A percentile compares a stretch with the other conserved stretches of the same genome.
phyloP scores from a whole-genome alignment of 2,113 vertebrate species.

The Eolophus roseicapilla region DNA sequence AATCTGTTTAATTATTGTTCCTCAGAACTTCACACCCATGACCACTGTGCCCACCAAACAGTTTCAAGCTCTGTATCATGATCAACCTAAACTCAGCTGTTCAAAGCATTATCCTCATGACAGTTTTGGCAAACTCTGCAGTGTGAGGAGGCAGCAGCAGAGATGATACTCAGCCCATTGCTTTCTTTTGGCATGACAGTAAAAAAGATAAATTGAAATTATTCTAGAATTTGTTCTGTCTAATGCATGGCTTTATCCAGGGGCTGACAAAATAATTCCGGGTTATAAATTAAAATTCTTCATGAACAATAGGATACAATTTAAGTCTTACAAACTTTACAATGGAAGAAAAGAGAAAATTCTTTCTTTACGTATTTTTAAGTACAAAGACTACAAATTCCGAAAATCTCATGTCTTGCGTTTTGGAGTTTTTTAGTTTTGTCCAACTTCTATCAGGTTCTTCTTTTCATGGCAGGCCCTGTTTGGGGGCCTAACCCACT shows the following conservation, averaged over 20 bases:
- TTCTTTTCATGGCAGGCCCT: background rate
- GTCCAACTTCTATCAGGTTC: background rate
- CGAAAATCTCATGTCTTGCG: background rate
- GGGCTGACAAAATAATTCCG: constrained; percentile 4
- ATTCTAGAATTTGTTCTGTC: background rate
- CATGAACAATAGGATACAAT: background rate
- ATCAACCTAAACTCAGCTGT: background rate
- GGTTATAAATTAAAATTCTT: constrained; percentile 16
- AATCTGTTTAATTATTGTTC: background rate
- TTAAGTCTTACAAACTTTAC: background rate
- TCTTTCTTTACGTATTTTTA: background rate
- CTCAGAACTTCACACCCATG: background rate
- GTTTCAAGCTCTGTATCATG: background rate
- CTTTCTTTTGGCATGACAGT: background rate
- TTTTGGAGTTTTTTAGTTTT: background rate
- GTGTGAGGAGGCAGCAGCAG: background rate
- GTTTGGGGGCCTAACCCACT: background rate
- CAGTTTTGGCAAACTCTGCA: background rate
- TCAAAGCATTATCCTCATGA: background rate
- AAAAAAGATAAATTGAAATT: constrained; percentile 4
- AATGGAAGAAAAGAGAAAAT: background rate
- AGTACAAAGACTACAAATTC: background rate
- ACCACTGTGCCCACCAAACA: background rate
- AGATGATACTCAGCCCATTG: background rate
- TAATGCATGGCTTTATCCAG: background rate